Evolutionary conservation across 2,888 invertebrate genomes (phyloP).

Genomic region (Cryptocephalus moraei): DNA sequence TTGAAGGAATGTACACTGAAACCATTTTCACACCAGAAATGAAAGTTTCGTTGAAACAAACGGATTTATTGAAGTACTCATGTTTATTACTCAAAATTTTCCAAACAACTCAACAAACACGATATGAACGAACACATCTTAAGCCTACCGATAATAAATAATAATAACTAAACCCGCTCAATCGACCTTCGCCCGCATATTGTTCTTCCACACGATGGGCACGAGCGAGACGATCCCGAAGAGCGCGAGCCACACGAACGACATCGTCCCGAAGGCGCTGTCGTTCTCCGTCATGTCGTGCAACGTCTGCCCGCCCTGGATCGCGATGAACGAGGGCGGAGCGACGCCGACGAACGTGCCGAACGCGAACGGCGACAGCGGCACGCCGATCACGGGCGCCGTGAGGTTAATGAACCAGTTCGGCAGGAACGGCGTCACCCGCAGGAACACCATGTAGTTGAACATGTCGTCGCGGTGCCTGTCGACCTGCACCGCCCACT

Average conservation of each 20-base stretch:
- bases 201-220: constrained; percentile 78
- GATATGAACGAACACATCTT: too few relatives aligned
- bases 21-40: too few relatives aligned
- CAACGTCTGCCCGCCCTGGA: constrained; percentile 94
- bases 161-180: constrained; percentile 24
- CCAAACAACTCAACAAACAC: too few relatives aligned
- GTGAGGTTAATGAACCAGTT: constrained; percentile 99
- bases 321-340: constrained; percentile 94
- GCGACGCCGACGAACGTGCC: constrained; percentile 96
- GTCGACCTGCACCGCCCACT: constrained; percentile 77
- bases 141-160: too few relatives aligned
- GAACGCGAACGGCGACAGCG: constrained; percentile 80
- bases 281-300: constrained; percentile 83
- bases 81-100: too few relatives aligned
- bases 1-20: too few relatives aligned
- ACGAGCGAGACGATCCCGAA: constrained; percentile 78
- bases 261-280: constrained; percentile 80
- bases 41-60: too few relatives aligned
- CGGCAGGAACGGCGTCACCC: constrained; percentile 94
- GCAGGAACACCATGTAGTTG: constrained; percentile 92
- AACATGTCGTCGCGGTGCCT: constrained; percentile 83
- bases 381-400: constrained; percentile 94
- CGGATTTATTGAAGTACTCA: too few relatives aligned
- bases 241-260: constrained; percentile 64
- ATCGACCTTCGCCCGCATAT: constrained; percentile 67